phyloP scores from a whole-genome alignment of 2,888 invertebrate genomes.

The Ypsolopha sequella region DNA sequence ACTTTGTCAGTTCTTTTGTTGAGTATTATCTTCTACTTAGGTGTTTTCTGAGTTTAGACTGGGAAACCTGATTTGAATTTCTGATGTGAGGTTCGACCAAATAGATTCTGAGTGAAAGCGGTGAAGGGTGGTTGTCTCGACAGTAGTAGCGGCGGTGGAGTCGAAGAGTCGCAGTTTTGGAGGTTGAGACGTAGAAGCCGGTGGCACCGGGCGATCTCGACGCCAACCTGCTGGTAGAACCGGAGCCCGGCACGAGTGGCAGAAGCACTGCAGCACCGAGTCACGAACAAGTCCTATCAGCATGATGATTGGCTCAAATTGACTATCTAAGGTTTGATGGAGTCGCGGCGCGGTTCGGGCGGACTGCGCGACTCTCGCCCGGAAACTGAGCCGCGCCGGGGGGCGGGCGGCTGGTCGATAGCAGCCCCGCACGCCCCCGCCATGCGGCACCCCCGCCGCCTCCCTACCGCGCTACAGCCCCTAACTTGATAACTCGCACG shows the following conservation, averaged over 20 bases:
- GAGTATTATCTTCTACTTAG: too few species aligned
- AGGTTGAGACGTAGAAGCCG: slow-evolving; percentile 10
- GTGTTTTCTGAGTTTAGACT: too few species aligned
- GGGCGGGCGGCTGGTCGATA: slow-evolving; percentile 74
- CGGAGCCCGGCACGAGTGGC: slow-evolving; percentile 92
- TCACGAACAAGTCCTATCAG: slow-evolving; percentile 91
- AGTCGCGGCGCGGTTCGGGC: slow-evolving; percentile 67
- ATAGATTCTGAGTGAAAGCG: too few species aligned
- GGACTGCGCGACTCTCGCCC: slow-evolving; percentile 74
- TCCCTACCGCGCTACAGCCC: slow-evolving; percentile 50
- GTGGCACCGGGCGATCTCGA: slow-evolving; percentile 9
- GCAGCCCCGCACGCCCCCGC: slow-evolving; percentile 55
- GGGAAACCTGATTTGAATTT: too few species aligned
- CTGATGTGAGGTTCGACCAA: too few species aligned
- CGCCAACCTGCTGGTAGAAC: slow-evolving; percentile 80
- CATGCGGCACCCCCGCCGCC: slow-evolving; percentile 56
- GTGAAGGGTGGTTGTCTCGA: slow-evolving; percentile 34
- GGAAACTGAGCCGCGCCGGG: slow-evolving; percentile 66
- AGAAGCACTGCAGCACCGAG: slow-evolving; percentile 94
- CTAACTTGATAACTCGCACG: slow-evolving; percentile 65
- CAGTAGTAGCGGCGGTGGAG: slow-evolving; percentile 27
- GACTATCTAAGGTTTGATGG: slow-evolving; percentile 61
- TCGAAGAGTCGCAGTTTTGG: slow-evolving; percentile 30
- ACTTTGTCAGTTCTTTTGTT: too few species aligned
- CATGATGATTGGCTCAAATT: slow-evolving; percentile 72